Evolutionary conservation across 1,140 invertebrate species (phyloP).

Genomic region (Philopotamus ludificatus): DNA sequence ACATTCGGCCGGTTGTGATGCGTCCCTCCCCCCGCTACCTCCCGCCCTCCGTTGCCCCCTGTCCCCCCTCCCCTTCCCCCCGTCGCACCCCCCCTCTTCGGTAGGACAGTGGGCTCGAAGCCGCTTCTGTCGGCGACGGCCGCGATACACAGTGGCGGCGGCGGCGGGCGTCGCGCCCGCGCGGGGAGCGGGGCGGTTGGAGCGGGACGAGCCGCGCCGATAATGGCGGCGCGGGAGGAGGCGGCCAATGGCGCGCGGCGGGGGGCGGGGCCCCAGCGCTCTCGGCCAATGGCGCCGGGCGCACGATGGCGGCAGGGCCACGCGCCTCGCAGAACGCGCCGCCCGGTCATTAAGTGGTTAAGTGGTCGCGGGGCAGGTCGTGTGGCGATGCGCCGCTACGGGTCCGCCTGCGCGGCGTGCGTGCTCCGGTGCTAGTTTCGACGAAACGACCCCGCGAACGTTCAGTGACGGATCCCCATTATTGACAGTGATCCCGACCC

Average conservation of each 20-base stretch:
- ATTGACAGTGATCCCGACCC: not conserved
- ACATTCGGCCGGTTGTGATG: not conserved
- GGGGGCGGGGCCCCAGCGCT: not conserved
- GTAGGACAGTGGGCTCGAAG: not conserved
- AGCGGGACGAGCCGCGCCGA: not conserved
- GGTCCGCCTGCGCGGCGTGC: not conserved
- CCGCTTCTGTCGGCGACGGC: not conserved
- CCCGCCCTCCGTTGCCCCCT: too few species aligned
- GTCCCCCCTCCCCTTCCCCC: too few species aligned
- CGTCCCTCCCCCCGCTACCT: not conserved
- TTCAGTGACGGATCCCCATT: not conserved
- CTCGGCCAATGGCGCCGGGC: not conserved
- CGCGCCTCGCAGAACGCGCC: not conserved
- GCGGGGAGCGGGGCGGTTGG: not conserved
- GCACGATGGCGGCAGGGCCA: constrained; percentile 11
- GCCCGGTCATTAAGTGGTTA: constrained; percentile 11
- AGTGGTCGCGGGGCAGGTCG: constrained; percentile 9
- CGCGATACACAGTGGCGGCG: not conserved
- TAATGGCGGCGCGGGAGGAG: not conserved
- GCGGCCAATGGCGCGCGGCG: not conserved
- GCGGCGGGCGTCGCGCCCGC: not conserved
- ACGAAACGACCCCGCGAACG: not conserved
- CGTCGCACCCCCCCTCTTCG: not conserved
- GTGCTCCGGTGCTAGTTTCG: not conserved
- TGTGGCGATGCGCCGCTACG: not conserved